Base-by-base conservation (phyloP, 2,888 invertebrate species). In the Erpobdella octoculata region DNA sequence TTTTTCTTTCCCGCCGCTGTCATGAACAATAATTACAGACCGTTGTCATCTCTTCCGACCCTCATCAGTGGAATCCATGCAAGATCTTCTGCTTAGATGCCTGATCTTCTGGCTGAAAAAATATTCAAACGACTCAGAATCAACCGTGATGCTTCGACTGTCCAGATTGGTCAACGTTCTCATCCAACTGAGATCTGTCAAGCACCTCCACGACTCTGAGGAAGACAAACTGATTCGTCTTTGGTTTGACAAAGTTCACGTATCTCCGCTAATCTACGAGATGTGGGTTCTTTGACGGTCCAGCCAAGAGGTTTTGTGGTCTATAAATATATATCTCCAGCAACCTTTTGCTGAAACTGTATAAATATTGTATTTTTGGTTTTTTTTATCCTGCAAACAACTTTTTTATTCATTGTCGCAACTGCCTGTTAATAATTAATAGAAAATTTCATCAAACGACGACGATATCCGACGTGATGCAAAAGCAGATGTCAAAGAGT, bases 241-340 rank as follows among this genome's bases (percentile, higher is more conserved):
- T 35, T 75, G 74, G 74, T 71, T 65, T 9, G 66, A 65, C 33
- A 70, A 76, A 31, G 48, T 76, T 35, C 68, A 71, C 31, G 31
- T 75, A 21, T 73, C 73, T 1, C 74, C 73, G 9, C 69, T 76
- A 18, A 38, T 76, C 35, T 75, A 73, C 46, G 75, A 75, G 36
- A 73, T 75, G 70, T 73, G 72, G 72, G 53, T 37, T 9, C 59
- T 65, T 21, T 72, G 67, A 72, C 18, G 15, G 25, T n/a, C 31
- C 25, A 18, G 15, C 3, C 8, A 36, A 38, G 37, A 12, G n/a
- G 48, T n/a, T n/a, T n/a, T n/a, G n/a, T n/a, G n/a, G n/a, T n/a
- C n/a, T n/a, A n/a, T n/a, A n/a, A n/a, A n/a, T n/a, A n/a, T n/a
- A n/a, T 61, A 15, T 61, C 15, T 6, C 62, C 4, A 12, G 15